Percentiles rank a stretch among this genome's conserved stretches.
phyloP scores from a whole-genome alignment of 2,888 invertebrate species.

The Neria commutata region DNA sequence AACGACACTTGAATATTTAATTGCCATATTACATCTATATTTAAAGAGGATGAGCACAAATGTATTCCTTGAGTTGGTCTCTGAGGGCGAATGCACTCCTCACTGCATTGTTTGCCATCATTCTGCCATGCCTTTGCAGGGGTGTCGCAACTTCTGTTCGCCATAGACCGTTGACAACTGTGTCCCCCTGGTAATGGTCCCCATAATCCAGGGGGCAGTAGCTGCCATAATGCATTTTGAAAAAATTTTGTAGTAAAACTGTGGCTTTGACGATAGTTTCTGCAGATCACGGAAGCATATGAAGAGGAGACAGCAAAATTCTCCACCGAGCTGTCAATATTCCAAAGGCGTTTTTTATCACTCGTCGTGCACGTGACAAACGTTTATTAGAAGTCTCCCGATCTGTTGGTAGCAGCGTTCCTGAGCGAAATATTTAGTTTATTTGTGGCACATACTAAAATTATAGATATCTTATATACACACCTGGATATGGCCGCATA shows the following conservation, averaged over 20 bases:
- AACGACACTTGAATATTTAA: too few species aligned
- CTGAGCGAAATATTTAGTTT: neutral
- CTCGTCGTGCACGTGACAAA: constrained; percentile 20
- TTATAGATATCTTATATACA: neutral
- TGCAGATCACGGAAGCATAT: constrained; percentile 22
- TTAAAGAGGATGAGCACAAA: constrained; percentile 3
- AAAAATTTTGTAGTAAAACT: constrained; percentile 29
- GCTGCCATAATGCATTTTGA: constrained; percentile 17
- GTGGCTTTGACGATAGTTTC: constrained; percentile 29
- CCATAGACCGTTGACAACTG: constrained; percentile 15
- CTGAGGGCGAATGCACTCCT: constrained; percentile 17
- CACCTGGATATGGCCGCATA: constrained; percentile 19
- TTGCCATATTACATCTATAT: too few species aligned
- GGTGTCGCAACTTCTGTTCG: constrained; percentile 3
- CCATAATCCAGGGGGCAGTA: constrained; percentile 23
- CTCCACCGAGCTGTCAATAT: too few species aligned
- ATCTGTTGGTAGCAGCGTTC: constrained; percentile 5
- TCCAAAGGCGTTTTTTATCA: too few species aligned
- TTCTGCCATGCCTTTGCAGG: neutral
- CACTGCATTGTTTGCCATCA: constrained; percentile 18
- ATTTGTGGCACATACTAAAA: neutral
- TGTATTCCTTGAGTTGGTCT: constrained; percentile 16
- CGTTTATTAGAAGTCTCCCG: constrained; percentile 23
- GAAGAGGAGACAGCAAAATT: constrained; percentile 13
- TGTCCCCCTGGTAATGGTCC: constrained; percentile 16